Evolutionary conservation across 1,140 invertebrate genomes (phyloP).

Genomic region (Conus ventricosus): DNA sequence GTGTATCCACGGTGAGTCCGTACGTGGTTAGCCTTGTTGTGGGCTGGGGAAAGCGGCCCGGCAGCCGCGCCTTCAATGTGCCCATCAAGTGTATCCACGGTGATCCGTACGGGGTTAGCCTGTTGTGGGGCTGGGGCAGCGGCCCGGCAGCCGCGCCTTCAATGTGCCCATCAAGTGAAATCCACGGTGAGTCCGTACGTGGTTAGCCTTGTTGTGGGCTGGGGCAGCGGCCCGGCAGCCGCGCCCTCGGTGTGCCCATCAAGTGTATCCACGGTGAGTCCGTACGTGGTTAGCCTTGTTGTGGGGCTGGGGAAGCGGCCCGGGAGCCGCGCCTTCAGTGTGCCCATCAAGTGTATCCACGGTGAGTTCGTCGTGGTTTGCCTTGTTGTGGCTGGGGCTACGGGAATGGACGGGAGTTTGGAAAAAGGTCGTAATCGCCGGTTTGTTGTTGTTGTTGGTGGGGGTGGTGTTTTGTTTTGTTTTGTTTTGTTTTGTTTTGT

Average conservation of each 20-base stretch:
- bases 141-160: slow-evolving; percentile 69
- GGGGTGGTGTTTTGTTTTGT: background rate
- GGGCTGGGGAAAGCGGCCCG: slow-evolving; percentile 67
- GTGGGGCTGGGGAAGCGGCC: slow-evolving; percentile 64
- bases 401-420: too few relatives aligned
- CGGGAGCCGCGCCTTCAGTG: slow-evolving; percentile 68
- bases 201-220: too few relatives aligned
- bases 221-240: slow-evolving; percentile 69
- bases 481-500: background rate
- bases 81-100: slow-evolving; percentile 55
- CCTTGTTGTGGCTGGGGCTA: too few relatives aligned
- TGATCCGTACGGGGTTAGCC: too few relatives aligned
- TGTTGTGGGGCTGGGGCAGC: too few relatives aligned
- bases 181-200: slow-evolving; percentile 44
- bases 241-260: slow-evolving; percentile 66
- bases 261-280: slow-evolving; percentile 49
- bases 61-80: slow-evolving; percentile 68
- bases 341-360: slow-evolving; percentile 56
- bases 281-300: background rate
- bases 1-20: slow-evolving; percentile 46
- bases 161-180: slow-evolving; percentile 62
- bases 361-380: slow-evolving; percentile 44
- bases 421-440: too few relatives aligned
- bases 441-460: background rate
- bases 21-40: background rate